These are phyloP conservation scores for Pygoscelis antarcticus DNA, from an alignment of 2,113 vertebrate genomes.

Conservation along the genomic window DNA sequence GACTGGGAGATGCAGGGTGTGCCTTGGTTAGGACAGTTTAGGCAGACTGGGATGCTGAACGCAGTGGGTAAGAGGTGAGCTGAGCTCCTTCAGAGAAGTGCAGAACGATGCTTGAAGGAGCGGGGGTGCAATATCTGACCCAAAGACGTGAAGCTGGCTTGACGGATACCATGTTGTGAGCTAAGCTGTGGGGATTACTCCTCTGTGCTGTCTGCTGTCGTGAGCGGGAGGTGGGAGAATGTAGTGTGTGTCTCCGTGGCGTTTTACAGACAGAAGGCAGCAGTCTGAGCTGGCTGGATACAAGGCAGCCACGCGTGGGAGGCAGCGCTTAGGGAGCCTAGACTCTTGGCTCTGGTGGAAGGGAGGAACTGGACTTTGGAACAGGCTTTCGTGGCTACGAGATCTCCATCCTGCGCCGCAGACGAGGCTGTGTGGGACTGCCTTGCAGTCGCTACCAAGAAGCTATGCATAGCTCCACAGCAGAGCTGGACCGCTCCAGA, in stretches of 20 bases:
- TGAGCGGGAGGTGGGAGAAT: background rate
- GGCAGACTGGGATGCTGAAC: background rate
- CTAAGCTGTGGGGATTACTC: background rate
- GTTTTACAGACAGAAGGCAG: background rate
- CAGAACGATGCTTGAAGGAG: background rate
- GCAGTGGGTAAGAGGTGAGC: accelerated
- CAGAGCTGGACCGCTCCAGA: background rate
- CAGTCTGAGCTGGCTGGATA: background rate
- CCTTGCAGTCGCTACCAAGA: background rate
- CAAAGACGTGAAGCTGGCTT: accelerated
- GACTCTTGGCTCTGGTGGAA: background rate
- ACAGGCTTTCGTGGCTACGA: accelerated
- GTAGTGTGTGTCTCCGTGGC: accelerated
- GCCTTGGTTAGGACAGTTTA: background rate
- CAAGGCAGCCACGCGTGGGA: background rate
- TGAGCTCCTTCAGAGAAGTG: background rate
- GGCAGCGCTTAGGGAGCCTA: background rate
- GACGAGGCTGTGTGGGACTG: background rate
- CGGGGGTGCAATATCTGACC: background rate
- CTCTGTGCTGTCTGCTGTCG: background rate
- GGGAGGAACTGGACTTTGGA: background rate
- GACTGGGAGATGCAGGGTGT: background rate
- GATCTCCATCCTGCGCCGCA: background rate
- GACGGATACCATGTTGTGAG: background rate
- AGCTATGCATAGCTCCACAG: background rate